Evolutionary conservation across 2,797 vertebrate genomes (phyloP).

Genomic region (Pseudochirops corinnae): DNA sequence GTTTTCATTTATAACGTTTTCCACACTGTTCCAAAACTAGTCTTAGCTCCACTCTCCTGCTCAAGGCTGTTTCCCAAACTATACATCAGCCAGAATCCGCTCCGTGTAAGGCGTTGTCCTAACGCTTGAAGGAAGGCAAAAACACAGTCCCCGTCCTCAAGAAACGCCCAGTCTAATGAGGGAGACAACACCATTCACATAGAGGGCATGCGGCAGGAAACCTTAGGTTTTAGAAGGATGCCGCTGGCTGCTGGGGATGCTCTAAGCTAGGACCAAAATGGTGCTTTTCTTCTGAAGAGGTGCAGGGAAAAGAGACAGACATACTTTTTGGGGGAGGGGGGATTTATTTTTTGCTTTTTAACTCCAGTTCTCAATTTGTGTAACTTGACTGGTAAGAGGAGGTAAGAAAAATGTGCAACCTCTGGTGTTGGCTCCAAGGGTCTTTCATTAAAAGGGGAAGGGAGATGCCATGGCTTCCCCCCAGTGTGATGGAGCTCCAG

Average conservation of each 20-base stretch:
- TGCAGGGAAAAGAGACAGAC: no score
- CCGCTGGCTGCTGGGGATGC: neutral
- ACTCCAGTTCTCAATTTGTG: neutral
- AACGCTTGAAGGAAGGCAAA: no score
- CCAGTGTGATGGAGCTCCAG: neutral
- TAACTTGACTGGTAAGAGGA: neutral
- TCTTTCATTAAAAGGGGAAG: neutral
- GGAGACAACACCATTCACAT: neutral
- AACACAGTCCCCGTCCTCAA: no score
- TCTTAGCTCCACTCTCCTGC: no score
- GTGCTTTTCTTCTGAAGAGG: neutral
- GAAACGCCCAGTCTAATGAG: neutral
- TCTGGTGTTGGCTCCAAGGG: neutral
- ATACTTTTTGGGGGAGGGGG: fast-evolving
- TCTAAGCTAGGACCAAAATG: neutral
- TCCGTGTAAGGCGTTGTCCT: no score
- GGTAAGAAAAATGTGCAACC: neutral
- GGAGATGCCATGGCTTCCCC: neutral
- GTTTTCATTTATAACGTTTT: no score
- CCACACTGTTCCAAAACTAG: no score
- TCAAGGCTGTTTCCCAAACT: no score
- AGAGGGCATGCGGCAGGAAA: no score
- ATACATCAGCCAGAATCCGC: no score
- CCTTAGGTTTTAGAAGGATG: neutral
- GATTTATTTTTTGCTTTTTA: neutral